phyloP scores from a whole-genome alignment of 1,140 invertebrate species.

The Chironomus tepperi region DNA sequence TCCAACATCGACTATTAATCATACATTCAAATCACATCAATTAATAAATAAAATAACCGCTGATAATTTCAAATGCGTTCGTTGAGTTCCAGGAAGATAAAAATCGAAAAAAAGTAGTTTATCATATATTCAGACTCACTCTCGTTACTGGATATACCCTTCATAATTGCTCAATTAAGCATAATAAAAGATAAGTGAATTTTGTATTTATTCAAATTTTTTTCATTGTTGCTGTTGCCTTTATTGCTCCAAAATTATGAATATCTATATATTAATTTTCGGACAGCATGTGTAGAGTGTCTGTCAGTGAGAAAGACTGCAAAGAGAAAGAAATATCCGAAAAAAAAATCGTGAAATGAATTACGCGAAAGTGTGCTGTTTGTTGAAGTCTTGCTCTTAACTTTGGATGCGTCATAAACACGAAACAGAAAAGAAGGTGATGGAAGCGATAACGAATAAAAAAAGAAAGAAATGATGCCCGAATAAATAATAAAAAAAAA shows the following conservation, averaged over 20 bases:
- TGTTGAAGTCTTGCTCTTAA: neutral
- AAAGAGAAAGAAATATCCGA: neutral
- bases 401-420: neutral
- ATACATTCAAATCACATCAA: too few relatives aligned
- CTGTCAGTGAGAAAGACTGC: too few relatives aligned
- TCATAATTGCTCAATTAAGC: slow-evolving; percentile 8
- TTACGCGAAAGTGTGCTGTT: neutral
- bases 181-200: neutral
- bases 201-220: neutral
- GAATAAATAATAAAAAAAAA: neutral
- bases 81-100: too few relatives aligned
- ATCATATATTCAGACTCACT: too few relatives aligned
- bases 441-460: too few relatives aligned
- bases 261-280: neutral
- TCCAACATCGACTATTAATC: too few relatives aligned
- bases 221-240: neutral
- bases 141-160: neutral
- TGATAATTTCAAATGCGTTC: too few relatives aligned
- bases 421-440: too few relatives aligned
- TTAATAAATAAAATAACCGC: too few relatives aligned
- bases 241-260: neutral
- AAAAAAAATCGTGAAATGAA: neutral
- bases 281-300: neutral
- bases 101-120: too few relatives aligned
- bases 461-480: neutral